These are phyloP conservation scores for Microctenopoma lineatum DNA, from an alignment of 2,797 vertebrate genomes.

Conservation along the genomic window DNA sequence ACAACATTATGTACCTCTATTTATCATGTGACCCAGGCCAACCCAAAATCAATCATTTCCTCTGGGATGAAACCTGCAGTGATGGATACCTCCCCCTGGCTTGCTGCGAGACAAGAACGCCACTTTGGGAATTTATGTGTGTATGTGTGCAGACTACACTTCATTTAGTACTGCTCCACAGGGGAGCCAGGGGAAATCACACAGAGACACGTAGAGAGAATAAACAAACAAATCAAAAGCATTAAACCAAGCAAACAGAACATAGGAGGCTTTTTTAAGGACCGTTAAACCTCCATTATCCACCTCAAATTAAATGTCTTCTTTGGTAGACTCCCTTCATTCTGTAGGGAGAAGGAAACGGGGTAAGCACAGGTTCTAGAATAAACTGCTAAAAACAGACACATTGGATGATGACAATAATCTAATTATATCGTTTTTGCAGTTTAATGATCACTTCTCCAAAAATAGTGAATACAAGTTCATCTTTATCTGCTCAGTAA, in stretches of 20 bases:
- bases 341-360: slow-evolving; percentile 35
- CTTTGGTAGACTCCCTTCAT: slow-evolving; percentile 49
- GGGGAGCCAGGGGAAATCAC: slow-evolving; percentile 74
- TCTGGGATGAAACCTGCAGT: slow-evolving; percentile 49
- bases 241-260: slow-evolving; percentile 74
- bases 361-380: slow-evolving; percentile 43
- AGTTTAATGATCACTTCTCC: background rate
- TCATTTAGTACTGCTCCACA: slow-evolving; percentile 76
- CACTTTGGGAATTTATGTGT: slow-evolving; percentile 36
- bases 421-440: slow-evolving; percentile 3
- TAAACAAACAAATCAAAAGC: slow-evolving; percentile 86
- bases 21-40: slow-evolving; percentile 42
- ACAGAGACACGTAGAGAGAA: slow-evolving; percentile 67
- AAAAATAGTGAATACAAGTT: slow-evolving; percentile 9
- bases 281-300: slow-evolving; percentile 76
- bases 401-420: slow-evolving; percentile 39
- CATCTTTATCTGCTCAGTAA: background rate
- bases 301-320: slow-evolving; percentile 72
- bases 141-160: slow-evolving; percentile 50
- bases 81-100: slow-evolving; percentile 46
- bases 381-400: slow-evolving; percentile 31
- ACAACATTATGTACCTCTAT: slow-evolving; percentile 45
- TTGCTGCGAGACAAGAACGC: slow-evolving; percentile 39
- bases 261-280: slow-evolving; percentile 65
- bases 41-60: slow-evolving; percentile 59